Evolutionary conservation across 1,140 invertebrate genomes (phyloP), one percentile per base, ranked within the genome.

Genomic region (Parapsyche elsis): DNA sequence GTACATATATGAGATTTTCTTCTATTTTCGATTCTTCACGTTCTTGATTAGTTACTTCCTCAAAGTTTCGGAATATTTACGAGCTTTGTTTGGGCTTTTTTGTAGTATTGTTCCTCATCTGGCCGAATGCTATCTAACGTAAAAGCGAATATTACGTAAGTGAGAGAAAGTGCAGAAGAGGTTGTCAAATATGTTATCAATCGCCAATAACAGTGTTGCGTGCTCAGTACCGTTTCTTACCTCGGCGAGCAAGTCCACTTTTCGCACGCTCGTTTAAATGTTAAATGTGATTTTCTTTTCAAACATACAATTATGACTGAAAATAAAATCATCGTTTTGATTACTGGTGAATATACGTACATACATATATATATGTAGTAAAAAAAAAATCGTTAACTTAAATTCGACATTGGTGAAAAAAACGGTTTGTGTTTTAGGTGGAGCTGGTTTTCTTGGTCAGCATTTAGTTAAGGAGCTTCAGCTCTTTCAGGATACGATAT

Each of bases 381-480:
- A 4, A 23, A 70, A 70, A 70, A 19, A 70, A 1, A 70, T 70
- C 14, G 24, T 14, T 70, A 2, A 14, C 12, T 70, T 19, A 70
- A 70, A 70, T 2, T 70, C 4, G 12, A 74, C 1, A 74, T 74
- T 73, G 30, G 12, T 44, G 7, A 76, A 30, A 75, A 49, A 2
- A 75, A 46, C 85, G 86, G 16, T 49, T n/a, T 71, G 38, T 79
- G 49, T 30, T 79, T 26, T 21, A 86, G 93, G 92, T 49, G 92
- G 91, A 9, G 90, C 90, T 80, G 92, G 93, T 9, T 94, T 93
- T 85, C 85, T 94, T 30, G 93, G 92, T 9, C 91, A 93, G 83
- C 92, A 93, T 85, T 86, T 94, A 16, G 87, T 94, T 9, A 87
- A 90, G 30, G 82, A 83, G 73, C 84, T 92, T 9, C 88, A 93